Evolutionary conservation across 2,888 invertebrate species (phyloP).

Genomic region (Ferrisia virgata): DNA sequence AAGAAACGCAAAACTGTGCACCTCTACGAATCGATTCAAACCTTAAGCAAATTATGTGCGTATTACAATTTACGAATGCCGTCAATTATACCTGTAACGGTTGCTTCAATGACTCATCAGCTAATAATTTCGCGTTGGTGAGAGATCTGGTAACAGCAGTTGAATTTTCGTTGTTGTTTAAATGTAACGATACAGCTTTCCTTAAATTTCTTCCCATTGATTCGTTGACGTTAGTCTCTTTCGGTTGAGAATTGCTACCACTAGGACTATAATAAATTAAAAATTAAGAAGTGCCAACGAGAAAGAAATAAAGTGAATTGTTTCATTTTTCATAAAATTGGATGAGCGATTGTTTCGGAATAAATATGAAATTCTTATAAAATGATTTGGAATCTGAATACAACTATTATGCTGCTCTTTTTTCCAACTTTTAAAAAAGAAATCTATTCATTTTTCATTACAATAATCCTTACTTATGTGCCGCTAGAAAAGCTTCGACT

Average conservation of each 20-base stretch:
- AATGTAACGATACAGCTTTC: constrained; percentile 40
- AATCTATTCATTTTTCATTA: neutral
- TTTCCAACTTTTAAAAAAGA: neutral
- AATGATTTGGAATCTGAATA: too few species aligned
- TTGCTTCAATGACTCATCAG: constrained; percentile 39
- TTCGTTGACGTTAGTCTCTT: constrained; percentile 21
- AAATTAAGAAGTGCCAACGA: too few species aligned
- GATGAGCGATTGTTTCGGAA: too few species aligned
- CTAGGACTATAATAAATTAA: neutral
- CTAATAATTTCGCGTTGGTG: constrained; percentile 30
- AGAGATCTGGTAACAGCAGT: constrained; percentile 37
- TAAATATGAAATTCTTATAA: too few species aligned
- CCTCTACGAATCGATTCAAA: neutral
- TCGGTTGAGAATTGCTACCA: neutral
- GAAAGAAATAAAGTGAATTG: too few species aligned
- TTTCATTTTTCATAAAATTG: too few species aligned
- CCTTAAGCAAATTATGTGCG: neutral
- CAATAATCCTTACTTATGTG: constrained; percentile 35
- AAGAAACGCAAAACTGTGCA: neutral
- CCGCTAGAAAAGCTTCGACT: constrained; percentile 41
- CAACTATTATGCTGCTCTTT: too few species aligned
- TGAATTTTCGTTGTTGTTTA: constrained; percentile 40
- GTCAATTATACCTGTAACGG: constrained; percentile 27
- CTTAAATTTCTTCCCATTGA: constrained; percentile 35
- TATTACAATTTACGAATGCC: neutral